Conservation (phyloP, 2,888 invertebrate genomes). For the Drosophila macrospina region DNA sequence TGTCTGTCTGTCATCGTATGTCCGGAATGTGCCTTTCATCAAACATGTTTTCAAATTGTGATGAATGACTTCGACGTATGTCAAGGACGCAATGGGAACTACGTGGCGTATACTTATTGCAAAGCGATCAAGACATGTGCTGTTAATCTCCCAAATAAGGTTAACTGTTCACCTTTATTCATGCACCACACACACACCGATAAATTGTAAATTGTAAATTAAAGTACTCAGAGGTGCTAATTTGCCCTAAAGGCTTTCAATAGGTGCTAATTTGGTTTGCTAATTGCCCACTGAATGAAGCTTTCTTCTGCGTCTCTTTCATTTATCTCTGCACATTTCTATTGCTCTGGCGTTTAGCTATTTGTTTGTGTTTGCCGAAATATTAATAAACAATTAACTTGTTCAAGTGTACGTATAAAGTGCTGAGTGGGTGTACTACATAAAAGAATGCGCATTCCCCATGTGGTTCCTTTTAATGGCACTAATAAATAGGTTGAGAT, state of each 20-base stretch:
- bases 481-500: slow-evolving; percentile 34
- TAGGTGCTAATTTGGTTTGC: slow-evolving; percentile 38
- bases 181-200: not conserved
- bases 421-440: slow-evolving; percentile 54
- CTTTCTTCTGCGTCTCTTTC: not conserved
- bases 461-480: slow-evolving; percentile 63
- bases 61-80: slow-evolving; percentile 48
- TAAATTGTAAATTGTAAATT: not conserved
- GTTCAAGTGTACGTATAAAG: slow-evolving; percentile 38
- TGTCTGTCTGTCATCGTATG: slow-evolving; percentile 14
- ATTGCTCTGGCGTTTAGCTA: slow-evolving; percentile 13
- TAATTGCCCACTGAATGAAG: slow-evolving; percentile 32
- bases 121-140: slow-evolving; percentile 8
- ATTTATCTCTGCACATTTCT: slow-evolving; percentile 14
- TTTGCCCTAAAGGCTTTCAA: slow-evolving; percentile 19
- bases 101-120: slow-evolving; percentile 6
- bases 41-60: slow-evolving; percentile 36
- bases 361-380: slow-evolving; percentile 46
- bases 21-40: slow-evolving; percentile 52
- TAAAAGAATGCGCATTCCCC: slow-evolving; percentile 65
- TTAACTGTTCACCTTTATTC: not conserved
- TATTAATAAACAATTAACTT: slow-evolving; percentile 60
- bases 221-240: slow-evolving; percentile 45
- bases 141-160: not conserved
- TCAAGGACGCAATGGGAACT: slow-evolving; percentile 21